Percentiles rank a stretch among this genome's conserved stretches.
These are phyloP conservation scores for Tetheella fluctuosa DNA, from an alignment of 2,888 invertebrate genomes.

Conservation along the genomic window DNA sequence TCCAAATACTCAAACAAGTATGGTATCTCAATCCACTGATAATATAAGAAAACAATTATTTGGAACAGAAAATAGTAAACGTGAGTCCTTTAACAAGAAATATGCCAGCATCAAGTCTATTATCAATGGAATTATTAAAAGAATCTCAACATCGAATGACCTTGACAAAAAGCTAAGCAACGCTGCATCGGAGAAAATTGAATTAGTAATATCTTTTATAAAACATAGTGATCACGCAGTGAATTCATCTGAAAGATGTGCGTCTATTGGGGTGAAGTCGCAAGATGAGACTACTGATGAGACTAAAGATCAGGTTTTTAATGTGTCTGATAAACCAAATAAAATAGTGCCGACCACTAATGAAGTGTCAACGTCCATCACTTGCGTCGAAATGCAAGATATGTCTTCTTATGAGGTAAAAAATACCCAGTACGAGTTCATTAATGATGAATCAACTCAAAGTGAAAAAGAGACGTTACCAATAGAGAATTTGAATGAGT, in stretches of 20 bases:
- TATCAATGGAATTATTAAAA: neutral
- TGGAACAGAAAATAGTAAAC: neutral
- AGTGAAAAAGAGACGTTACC: neutral
- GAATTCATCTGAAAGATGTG: too few relatives aligned
- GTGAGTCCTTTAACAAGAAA: neutral
- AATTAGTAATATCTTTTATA: neutral
- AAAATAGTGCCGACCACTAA: neutral
- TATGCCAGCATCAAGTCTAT: neutral
- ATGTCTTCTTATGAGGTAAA: neutral
- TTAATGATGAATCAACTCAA: neutral
- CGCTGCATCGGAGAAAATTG: neutral
- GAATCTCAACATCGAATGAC: neutral
- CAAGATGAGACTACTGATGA: neutral
- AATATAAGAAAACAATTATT: neutral
- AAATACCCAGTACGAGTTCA: neutral
- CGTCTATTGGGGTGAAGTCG: too few relatives aligned
- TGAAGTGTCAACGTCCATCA: neutral
- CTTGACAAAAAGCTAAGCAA: neutral
- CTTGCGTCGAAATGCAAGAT: neutral
- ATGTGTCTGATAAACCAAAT: too few relatives aligned
- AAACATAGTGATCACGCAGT: neutral
- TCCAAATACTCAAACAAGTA: neutral
- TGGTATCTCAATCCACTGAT: neutral
- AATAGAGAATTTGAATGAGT: neutral
- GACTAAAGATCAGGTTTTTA: neutral